Evolutionary conservation across 2,888 invertebrate species (phyloP).

Genomic region (Flexamia atlantica): DNA sequence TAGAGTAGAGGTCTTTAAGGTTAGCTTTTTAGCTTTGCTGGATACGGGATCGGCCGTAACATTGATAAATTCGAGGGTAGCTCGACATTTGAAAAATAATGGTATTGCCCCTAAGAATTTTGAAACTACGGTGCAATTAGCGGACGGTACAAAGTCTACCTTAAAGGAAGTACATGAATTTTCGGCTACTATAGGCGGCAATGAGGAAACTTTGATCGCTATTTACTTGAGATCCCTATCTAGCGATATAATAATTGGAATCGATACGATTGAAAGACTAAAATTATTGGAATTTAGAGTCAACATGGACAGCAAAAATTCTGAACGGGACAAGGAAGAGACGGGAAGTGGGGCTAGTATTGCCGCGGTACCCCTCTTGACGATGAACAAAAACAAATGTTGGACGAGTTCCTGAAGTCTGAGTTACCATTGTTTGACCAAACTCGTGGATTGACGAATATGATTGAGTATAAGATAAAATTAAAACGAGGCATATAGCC

Average conservation of each 20-base stretch:
- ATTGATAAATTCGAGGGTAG: background rate
- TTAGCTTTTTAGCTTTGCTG: background rate
- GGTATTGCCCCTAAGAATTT: background rate
- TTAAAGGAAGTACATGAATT: background rate
- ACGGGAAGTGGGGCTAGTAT: background rate
- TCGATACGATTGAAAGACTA: background rate
- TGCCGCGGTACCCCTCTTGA: background rate
- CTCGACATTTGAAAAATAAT: background rate
- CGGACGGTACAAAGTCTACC: background rate
- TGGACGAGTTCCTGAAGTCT: background rate
- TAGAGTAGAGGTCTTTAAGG: background rate
- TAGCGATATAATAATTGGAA: conserved; percentile 6
- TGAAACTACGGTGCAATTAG: background rate
- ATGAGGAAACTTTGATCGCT: background rate
- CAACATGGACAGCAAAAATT: background rate
- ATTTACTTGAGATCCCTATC: background rate
- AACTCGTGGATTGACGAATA: background rate
- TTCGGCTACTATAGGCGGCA: background rate
- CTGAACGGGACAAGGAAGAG: background rate
- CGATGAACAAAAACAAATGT: background rate
- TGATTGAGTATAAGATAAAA: conserved; percentile 28
- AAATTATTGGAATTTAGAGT: background rate
- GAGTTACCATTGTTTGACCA: conserved; percentile 1
- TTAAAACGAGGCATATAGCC: background rate
- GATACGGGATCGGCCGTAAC: background rate